These are phyloP conservation scores for Mareca strepera DNA, from an alignment of 2,797 vertebrate genomes.

Conservation along the genomic window DNA sequence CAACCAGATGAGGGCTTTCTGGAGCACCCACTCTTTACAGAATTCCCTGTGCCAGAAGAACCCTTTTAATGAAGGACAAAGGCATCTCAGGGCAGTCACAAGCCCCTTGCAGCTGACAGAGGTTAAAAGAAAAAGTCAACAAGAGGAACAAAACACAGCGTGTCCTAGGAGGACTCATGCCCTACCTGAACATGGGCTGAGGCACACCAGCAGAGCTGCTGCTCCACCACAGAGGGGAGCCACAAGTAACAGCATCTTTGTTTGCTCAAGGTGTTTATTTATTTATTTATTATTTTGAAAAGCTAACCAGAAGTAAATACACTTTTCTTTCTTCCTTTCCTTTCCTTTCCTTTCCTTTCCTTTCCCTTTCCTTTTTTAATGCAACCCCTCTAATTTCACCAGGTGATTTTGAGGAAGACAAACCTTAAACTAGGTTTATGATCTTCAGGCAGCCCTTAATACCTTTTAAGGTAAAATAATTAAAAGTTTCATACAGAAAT, in stretches of 20 bases:
- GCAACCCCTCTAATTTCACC: background rate
- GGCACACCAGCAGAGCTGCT: background rate
- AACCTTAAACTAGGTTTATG: background rate
- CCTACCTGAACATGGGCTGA: background rate
- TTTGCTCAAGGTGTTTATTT: background rate
- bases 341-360: background rate
- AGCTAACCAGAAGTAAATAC: background rate
- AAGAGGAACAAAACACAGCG: background rate
- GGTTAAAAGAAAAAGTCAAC: background rate
- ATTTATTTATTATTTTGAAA: background rate
- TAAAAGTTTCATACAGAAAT: background rate
- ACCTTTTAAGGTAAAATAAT: background rate
- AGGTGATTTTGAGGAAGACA: background rate
- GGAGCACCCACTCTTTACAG: accelerated
- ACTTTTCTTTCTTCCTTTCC: background rate
- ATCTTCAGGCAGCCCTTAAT: background rate
- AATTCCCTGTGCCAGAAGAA: background rate
- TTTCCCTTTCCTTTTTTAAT: background rate
- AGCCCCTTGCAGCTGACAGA: background rate
- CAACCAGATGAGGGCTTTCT: accelerated
- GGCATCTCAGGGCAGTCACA: background rate
- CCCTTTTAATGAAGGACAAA: background rate
- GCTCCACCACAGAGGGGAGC: background rate
- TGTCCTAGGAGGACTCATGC: background rate
- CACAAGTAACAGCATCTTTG: background rate